Evolutionary conservation across 2,888 invertebrate species (phyloP).

Genomic region (Melanargia galathea): DNA sequence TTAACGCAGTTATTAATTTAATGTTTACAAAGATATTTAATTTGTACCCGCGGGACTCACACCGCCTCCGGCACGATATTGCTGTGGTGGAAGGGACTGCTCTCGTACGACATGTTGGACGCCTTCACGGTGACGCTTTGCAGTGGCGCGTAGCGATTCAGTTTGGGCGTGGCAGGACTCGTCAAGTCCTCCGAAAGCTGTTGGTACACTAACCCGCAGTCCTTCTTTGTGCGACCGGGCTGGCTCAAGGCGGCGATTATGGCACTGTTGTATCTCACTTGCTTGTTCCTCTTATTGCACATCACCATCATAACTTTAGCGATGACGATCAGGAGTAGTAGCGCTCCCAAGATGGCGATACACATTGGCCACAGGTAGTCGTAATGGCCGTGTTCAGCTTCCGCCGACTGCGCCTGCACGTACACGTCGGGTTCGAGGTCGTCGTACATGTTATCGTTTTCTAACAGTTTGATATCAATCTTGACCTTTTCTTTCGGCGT

Average conservation of each 20-base stretch:
- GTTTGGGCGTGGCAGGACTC: constrained; percentile 86
- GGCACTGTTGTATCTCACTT: constrained; percentile 77
- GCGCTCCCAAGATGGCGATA: constrained; percentile 81
- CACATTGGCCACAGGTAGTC: constrained; percentile 82
- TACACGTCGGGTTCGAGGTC: constrained; percentile 59
- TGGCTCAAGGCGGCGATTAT: constrained; percentile 81
- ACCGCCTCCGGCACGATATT: constrained; percentile 84
- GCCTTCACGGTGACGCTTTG: constrained; percentile 74
- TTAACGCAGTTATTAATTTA: constrained; percentile 73
- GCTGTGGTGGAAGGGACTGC: constrained; percentile 84
- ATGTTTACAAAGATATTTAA: constrained; percentile 47
- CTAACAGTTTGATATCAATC: constrained; percentile 65
- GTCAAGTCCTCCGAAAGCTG: constrained; percentile 89
- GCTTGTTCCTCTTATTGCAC: constrained; percentile 64
- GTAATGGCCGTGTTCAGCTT: constrained; percentile 72
- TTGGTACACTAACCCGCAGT: constrained; percentile 89
- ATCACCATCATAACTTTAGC: constrained; percentile 76
- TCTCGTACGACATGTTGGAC: constrained; percentile 81
- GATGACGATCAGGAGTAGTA: constrained; percentile 79
- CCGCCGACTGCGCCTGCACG: constrained; percentile 60
- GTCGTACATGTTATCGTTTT: constrained; percentile 59
- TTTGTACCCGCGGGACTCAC: constrained; percentile 63
- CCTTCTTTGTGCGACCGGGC: constrained; percentile 83
- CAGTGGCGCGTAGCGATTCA: constrained; percentile 84
- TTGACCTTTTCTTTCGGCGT: constrained; percentile 51